Conservation (phyloP, 2,113 vertebrate species). For the Phylloscopus trochilus region DNA sequence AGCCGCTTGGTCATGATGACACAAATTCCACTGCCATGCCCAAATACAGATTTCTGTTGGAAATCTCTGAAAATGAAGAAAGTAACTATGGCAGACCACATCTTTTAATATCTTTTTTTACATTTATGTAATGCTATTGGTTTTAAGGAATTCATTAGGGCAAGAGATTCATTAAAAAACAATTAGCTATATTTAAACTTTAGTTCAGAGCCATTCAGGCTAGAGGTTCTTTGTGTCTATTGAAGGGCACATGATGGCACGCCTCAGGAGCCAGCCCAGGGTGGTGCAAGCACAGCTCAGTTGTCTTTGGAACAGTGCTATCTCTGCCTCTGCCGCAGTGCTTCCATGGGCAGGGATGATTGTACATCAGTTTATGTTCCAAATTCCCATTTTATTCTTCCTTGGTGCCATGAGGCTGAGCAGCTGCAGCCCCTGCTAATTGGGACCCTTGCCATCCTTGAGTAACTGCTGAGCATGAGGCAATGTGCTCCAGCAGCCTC, state of each 20-base stretch:
- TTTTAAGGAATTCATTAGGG: slow-evolving; percentile 3
- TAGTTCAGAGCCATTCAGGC: not conserved
- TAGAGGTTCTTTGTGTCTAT: not conserved
- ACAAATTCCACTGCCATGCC: slow-evolving; percentile 71
- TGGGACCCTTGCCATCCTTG: not conserved
- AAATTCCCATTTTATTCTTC: not conserved
- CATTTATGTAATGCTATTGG: not conserved
- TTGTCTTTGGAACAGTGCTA: not conserved
- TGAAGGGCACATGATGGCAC: not conserved
- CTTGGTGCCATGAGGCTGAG: not conserved
- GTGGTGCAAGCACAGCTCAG: not conserved
- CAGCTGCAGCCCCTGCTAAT: not conserved
- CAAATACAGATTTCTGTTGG: slow-evolving; percentile 53
- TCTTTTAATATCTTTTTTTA: not conserved
- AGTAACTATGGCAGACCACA: not conserved
- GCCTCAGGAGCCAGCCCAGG: not conserved
- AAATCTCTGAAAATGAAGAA: slow-evolving; percentile 15
- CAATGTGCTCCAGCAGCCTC: not conserved
- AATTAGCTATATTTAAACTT: not conserved
- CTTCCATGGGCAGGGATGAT: not conserved
- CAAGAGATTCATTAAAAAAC: not conserved
- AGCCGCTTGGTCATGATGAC: slow-evolving; percentile 75
- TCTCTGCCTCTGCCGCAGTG: not conserved
- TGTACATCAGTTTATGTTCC: not conserved
- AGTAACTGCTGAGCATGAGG: not conserved